phyloP scores from a whole-genome alignment of 2,888 invertebrate genomes.

The Dolomedes plantarius region DNA sequence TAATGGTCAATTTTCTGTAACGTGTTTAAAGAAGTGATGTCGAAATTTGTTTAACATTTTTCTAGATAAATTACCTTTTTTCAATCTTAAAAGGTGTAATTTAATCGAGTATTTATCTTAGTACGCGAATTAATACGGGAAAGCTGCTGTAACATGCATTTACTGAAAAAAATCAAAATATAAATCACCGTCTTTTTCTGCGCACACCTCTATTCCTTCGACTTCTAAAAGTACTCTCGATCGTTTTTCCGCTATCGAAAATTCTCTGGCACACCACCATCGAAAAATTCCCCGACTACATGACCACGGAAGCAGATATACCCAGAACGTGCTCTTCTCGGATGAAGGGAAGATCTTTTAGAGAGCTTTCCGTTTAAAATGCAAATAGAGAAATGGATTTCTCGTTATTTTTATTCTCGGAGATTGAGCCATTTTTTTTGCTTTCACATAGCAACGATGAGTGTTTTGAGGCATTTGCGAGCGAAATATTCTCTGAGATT shows the following conservation, averaged over 20 bases:
- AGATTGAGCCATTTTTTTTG: conserved; percentile 1
- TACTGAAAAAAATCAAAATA: background rate
- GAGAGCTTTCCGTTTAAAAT: conserved; percentile 67
- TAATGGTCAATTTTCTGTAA: too few relatives aligned
- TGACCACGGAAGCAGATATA: conserved; percentile 41
- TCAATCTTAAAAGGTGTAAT: too few relatives aligned
- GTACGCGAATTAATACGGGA: too few relatives aligned
- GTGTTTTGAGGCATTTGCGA: conserved; percentile 1
- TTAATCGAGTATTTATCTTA: too few relatives aligned
- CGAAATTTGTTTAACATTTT: too few relatives aligned
- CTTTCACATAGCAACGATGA: background rate
- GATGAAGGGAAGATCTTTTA: conserved; percentile 36
- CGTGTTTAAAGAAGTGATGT: too few relatives aligned
- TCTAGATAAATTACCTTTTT: too few relatives aligned
- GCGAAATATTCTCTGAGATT: background rate
- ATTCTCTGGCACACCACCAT: background rate
- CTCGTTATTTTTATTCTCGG: conserved; percentile 41
- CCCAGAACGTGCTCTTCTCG: conserved; percentile 24
- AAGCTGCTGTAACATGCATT: too few relatives aligned
- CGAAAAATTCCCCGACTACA: conserved; percentile 12
- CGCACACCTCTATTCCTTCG: background rate
- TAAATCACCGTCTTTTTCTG: background rate
- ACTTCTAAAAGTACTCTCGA: background rate
- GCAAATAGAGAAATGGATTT: conserved; percentile 63
- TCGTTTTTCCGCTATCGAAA: conserved; percentile 14